A percentile compares a stretch with the other conserved stretches of the same genome.
Conservation (phyloP, 2,888 invertebrate genomes). For the Byasa hedistus region DNA sequence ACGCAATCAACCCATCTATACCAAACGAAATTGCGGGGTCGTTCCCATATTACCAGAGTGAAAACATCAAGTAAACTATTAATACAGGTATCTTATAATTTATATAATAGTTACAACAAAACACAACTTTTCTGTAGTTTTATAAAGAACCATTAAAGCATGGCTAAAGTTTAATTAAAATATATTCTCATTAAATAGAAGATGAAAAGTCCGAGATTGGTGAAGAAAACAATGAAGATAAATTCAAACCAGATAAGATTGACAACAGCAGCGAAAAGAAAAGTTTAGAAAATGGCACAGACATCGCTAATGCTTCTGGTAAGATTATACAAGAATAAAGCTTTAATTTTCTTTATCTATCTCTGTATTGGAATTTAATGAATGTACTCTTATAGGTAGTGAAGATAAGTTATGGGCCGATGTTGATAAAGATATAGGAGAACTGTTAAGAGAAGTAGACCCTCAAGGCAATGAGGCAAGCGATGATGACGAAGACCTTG, state of each 20-base stretch:
- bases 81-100: too few species aligned
- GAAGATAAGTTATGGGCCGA: slow-evolving; percentile 90
- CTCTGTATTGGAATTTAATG: too few species aligned
- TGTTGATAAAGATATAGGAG: slow-evolving; percentile 89
- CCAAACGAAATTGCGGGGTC: too few species aligned
- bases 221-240: slow-evolving; percentile 48
- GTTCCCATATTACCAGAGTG: too few species aligned
- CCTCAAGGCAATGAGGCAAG: slow-evolving; percentile 86
- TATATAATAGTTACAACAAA: too few species aligned
- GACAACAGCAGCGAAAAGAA: slow-evolving; percentile 69
- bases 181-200: slow-evolving; percentile 44
- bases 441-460: slow-evolving; percentile 85
- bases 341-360: too few species aligned
- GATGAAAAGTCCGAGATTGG: slow-evolving; percentile 57
- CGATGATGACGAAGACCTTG: slow-evolving; percentile 83
- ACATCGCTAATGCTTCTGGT: slow-evolving; percentile 42
- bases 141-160: too few species aligned
- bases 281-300: slow-evolving; percentile 67
- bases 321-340: not conserved
- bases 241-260: slow-evolving; percentile 58
- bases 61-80: not conserved
- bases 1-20: too few species aligned
- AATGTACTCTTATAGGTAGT: slow-evolving; percentile 53
- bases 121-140: too few species aligned
- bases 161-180: too few species aligned